Evolutionary conservation across 2,113 vertebrate genomes (phyloP).

Genomic region (Syrmaticus mikado): DNA sequence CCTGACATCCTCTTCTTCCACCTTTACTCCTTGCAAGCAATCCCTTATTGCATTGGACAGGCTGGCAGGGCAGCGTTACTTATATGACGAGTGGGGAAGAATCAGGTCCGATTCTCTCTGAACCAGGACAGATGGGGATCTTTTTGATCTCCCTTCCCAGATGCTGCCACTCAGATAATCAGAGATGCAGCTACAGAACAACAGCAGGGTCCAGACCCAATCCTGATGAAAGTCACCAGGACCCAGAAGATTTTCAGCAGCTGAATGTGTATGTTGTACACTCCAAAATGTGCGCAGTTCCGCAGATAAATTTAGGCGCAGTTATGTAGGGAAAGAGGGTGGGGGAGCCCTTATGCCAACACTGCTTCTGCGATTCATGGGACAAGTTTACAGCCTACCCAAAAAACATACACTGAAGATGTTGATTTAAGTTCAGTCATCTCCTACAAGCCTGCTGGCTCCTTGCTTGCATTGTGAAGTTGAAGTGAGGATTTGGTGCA

Average conservation of each 20-base stretch:
- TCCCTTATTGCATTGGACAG: neutral
- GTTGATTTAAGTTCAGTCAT: neutral
- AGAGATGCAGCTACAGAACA: neutral
- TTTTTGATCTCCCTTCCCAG: neutral
- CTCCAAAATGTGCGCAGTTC: neutral
- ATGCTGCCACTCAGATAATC: neutral
- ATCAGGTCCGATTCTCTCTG: neutral
- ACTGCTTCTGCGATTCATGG: neutral
- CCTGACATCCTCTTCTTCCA: constrained; percentile 45
- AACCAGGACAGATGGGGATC: neutral
- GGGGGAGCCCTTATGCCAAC: neutral
- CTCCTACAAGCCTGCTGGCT: constrained; percentile 1
- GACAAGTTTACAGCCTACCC: neutral
- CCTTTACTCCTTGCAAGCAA: neutral
- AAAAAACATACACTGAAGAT: neutral
- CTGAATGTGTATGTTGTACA: neutral
- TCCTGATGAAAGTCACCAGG: neutral
- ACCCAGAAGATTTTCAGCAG: neutral
- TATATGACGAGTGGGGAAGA: neutral
- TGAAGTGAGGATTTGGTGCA: constrained; percentile 16
- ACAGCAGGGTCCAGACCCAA: neutral
- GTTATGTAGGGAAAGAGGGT: neutral
- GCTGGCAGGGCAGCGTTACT: neutral
- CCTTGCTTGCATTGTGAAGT: neutral
- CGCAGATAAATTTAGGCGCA: neutral